A percentile compares a stretch with the other conserved stretches of the same genome.
These are phyloP conservation scores for Euphonia xanthogaster DNA, from an alignment of 2,797 vertebrate species.

Conservation along the genomic window DNA sequence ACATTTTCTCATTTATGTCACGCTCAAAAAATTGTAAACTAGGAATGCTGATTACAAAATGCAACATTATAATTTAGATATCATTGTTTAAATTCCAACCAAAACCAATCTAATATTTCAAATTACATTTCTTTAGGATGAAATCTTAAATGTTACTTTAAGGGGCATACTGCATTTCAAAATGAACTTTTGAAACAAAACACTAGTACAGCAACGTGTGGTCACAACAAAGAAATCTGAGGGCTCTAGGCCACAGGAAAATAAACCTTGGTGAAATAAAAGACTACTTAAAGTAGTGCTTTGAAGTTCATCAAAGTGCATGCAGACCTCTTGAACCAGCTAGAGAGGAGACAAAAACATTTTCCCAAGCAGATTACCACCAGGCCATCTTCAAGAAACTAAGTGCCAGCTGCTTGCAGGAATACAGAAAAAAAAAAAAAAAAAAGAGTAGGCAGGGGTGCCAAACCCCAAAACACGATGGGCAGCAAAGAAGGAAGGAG, in stretches of 20 bases:
- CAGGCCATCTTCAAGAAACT: background rate
- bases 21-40: background rate
- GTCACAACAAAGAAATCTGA: background rate
- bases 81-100: background rate
- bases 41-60: background rate
- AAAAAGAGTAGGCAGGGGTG: background rate
- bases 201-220: background rate
- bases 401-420: background rate
- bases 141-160: background rate
- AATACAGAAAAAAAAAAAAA: background rate
- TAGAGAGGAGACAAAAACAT: background rate
- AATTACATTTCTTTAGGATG: background rate
- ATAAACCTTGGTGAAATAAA: background rate
- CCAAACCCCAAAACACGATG: fast-evolving
- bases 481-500: background rate
- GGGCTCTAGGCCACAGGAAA: background rate
- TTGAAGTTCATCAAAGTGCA: background rate
- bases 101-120: background rate
- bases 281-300: background rate
- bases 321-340: background rate
- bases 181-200: background rate
- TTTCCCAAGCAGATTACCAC: background rate
- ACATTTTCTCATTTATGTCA: background rate
- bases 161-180: background rate
- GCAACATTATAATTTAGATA: background rate